A percentile compares a stretch with the other conserved stretches of the same genome.
Evolutionary conservation across 92 coral and sea anemone genomes (phyloP).

Genomic region (Desmophyllum pertusum): DNA sequence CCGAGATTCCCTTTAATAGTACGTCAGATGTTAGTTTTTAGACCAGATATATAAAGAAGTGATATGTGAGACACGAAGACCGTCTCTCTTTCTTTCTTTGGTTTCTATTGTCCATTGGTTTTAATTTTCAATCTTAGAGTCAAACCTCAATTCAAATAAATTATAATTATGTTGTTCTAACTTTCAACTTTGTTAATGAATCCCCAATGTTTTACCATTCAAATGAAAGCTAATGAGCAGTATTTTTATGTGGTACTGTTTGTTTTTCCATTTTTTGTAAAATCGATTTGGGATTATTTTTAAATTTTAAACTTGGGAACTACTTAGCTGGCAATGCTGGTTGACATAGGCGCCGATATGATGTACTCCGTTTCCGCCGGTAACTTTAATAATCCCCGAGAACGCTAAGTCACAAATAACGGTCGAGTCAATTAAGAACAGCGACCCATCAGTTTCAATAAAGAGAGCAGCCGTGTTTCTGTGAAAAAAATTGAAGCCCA

Average conservation of each 20-base stretch:
- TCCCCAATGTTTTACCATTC: not conserved
- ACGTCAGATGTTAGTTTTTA: too few species aligned
- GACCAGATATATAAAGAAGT: too few species aligned
- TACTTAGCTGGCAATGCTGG: not conserved
- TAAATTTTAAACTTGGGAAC: not conserved
- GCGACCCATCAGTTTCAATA: not conserved
- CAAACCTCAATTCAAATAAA: too few species aligned
- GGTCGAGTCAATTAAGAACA: not conserved
- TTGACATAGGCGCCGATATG: not conserved
- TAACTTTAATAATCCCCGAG: not conserved
- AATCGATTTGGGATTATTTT: not conserved
- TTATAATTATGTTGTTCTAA: too few species aligned
- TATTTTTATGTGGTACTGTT: not conserved
- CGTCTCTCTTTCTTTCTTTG: too few species aligned
- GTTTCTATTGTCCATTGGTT: too few species aligned
- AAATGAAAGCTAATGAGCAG: not conserved
- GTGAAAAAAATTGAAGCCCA: not conserved
- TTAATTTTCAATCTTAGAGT: too few species aligned
- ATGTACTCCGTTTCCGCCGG: not conserved
- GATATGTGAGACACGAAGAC: too few species aligned
- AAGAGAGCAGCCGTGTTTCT: not conserved
- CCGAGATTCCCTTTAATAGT: too few species aligned
- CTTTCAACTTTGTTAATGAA: not conserved
- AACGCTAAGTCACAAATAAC: not conserved
- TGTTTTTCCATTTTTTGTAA: not conserved